These are phyloP conservation scores for Mobula hypostoma DNA, from an alignment of 2,113 vertebrate genomes.

Conservation along the genomic window DNA sequence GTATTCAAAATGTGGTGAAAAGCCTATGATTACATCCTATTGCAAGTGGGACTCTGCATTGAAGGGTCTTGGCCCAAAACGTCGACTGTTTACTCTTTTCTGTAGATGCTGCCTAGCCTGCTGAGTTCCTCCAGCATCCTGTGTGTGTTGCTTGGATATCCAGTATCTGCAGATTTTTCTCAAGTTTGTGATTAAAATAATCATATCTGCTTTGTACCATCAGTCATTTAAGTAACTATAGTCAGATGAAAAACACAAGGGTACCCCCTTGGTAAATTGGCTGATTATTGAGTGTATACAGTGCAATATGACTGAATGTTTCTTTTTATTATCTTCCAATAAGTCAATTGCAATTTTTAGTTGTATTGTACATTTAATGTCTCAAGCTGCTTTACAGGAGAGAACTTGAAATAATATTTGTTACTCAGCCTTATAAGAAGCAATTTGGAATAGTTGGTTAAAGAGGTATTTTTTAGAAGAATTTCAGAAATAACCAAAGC, in stretches of 20 bases:
- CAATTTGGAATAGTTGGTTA: background rate
- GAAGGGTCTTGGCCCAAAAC: background rate
- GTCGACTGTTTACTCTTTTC: too few species aligned
- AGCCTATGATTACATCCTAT: background rate
- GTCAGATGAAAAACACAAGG: background rate
- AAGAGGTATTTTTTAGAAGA: background rate
- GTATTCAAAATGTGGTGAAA: background rate
- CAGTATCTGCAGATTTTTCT: too few species aligned
- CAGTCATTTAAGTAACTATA: background rate
- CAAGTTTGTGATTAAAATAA: too few species aligned
- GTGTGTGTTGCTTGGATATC: too few species aligned
- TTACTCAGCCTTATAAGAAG: background rate
- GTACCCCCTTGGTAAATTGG: background rate
- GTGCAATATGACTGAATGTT: background rate
- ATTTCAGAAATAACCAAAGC: background rate
- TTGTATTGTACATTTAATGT: background rate
- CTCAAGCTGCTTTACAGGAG: background rate
- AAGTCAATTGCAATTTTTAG: background rate
- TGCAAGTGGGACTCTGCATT: background rate
- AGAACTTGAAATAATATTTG: background rate
- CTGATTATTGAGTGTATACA: background rate
- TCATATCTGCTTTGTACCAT: background rate
- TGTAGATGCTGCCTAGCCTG: too few species aligned
- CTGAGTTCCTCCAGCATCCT: too few species aligned
- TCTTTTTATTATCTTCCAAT: background rate